A percentile compares a stretch with the other conserved stretches of the same genome.
Conservation (phyloP, 2,797 vertebrate genomes). For the Sphaeramia orbicularis region DNA sequence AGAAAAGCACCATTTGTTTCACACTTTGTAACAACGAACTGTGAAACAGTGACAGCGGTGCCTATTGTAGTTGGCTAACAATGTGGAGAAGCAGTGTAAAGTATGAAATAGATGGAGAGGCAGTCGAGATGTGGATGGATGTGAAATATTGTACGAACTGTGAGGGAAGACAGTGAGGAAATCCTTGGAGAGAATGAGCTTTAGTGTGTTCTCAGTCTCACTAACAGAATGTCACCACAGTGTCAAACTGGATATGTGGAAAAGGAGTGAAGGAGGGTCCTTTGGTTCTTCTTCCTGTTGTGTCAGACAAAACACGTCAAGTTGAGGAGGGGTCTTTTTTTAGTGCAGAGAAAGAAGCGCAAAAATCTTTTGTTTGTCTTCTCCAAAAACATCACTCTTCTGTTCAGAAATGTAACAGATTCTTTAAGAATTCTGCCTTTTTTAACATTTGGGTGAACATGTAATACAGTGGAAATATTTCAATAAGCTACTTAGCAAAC, state of each 20-base stretch:
- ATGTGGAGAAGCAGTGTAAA: slow-evolving; percentile 31
- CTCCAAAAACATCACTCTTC: neutral
- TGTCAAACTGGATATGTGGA: slow-evolving; percentile 34
- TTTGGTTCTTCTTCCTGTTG: slow-evolving; percentile 25
- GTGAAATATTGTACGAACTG: slow-evolving; percentile 22
- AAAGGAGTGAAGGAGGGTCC: slow-evolving; percentile 12
- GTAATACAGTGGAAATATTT: no score
- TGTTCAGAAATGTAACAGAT: no score
- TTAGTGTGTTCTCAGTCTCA: slow-evolving; percentile 34
- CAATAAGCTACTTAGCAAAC: no score
- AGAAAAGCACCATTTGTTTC: slow-evolving; percentile 35
- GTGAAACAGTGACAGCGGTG: slow-evolving; percentile 7
- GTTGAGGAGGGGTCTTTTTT: neutral
- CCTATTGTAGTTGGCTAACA: slow-evolving; percentile 35
- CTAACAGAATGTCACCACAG: slow-evolving; percentile 48
- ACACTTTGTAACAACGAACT: slow-evolving; percentile 18
- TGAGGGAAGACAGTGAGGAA: slow-evolving; percentile 19
- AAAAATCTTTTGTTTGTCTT: neutral
- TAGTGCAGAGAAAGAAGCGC: neutral
- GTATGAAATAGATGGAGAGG: slow-evolving; percentile 19
- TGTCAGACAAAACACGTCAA: slow-evolving; percentile 35
- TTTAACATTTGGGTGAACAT: no score
- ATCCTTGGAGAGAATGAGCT: slow-evolving; percentile 25
- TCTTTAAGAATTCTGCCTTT: no score
- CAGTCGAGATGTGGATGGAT: slow-evolving; percentile 23